These are phyloP conservation scores for Cromileptes altivelis DNA, from an alignment of 2,113 vertebrate genomes.

Conservation along the genomic window DNA sequence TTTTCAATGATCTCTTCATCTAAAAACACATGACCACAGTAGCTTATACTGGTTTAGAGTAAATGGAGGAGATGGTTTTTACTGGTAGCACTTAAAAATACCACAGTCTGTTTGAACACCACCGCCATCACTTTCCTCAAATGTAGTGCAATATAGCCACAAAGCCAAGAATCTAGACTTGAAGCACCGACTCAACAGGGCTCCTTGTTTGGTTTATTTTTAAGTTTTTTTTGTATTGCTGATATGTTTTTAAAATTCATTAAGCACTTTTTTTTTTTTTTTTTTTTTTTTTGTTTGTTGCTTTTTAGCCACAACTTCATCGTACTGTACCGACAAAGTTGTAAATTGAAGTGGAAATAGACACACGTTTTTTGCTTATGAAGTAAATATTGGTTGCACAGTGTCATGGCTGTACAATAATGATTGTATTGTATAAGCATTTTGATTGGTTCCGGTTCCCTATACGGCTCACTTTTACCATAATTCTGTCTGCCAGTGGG, in stretches of 20 bases:
- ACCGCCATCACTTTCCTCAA: slow-evolving; percentile 18
- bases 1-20: background rate
- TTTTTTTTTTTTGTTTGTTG: too few relatives aligned
- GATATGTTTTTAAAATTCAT: slow-evolving; percentile 24
- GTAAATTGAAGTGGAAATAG: background rate
- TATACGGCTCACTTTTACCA: too few relatives aligned
- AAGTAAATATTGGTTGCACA: too few relatives aligned
- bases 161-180: slow-evolving; percentile 66
- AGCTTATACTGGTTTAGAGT: background rate
- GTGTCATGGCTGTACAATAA: too few relatives aligned
- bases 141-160: slow-evolving; percentile 64
- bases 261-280: slow-evolving; percentile 57
- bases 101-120: slow-evolving; percentile 17
- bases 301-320: background rate
- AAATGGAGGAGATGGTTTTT: background rate
- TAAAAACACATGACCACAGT: background rate
- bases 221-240: slow-evolving; percentile 30
- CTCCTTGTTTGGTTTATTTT: slow-evolving; percentile 35
- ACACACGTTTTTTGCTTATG: too few relatives aligned
- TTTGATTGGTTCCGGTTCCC: too few relatives aligned
- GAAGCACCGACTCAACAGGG: slow-evolving; percentile 39
- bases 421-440: too few relatives aligned
- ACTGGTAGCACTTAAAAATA: slow-evolving; percentile 16
- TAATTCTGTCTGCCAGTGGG: too few relatives aligned
- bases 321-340: background rate